Conservation (phyloP, 2,888 invertebrate genomes). For the Trichogramma evanescens region DNA sequence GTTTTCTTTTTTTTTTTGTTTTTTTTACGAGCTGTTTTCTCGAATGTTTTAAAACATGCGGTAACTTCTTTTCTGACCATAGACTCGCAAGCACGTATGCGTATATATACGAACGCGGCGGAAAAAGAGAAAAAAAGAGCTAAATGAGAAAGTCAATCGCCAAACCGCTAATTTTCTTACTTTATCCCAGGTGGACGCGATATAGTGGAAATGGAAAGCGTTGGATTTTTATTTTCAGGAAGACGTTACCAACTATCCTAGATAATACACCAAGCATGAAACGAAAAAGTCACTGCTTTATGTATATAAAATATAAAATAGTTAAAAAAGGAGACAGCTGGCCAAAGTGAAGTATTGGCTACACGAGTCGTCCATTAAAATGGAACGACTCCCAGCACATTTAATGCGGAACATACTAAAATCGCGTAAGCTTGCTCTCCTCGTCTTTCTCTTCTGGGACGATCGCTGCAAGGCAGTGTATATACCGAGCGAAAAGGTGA, state of each 20-base stretch:
- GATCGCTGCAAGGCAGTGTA: not conserved
- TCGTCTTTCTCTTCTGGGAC: not conserved
- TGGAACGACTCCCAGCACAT: slow-evolving; percentile 4
- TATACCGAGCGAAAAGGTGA: not conserved
- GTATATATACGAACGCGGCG: not conserved
- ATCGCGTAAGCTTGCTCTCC: slow-evolving; percentile 9
- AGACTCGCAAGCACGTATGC: not conserved
- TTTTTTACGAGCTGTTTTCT: slow-evolving; percentile 1
- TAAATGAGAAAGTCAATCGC: not conserved
- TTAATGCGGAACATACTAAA: slow-evolving; percentile 4
- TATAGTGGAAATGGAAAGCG: not conserved
- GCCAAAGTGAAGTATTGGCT: no score
- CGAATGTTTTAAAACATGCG: slow-evolving; percentile 12
- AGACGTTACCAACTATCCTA: no score
- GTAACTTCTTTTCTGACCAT: slow-evolving; percentile 12
- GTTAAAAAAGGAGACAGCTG: no score
- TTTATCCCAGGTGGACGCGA: not conserved
- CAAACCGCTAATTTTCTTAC: slow-evolving; percentile 9
- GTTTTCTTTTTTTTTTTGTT: not conserved
- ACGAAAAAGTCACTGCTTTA: no score
- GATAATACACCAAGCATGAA: no score
- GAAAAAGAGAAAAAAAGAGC: not conserved
- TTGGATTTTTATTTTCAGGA: no score
- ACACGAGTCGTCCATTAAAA: not conserved
- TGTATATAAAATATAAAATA: no score